Percentiles rank a stretch among this genome's conserved stretches.
Conservation (phyloP, 1,140 invertebrate species). For the Macrosteles quadrilineatus region DNA sequence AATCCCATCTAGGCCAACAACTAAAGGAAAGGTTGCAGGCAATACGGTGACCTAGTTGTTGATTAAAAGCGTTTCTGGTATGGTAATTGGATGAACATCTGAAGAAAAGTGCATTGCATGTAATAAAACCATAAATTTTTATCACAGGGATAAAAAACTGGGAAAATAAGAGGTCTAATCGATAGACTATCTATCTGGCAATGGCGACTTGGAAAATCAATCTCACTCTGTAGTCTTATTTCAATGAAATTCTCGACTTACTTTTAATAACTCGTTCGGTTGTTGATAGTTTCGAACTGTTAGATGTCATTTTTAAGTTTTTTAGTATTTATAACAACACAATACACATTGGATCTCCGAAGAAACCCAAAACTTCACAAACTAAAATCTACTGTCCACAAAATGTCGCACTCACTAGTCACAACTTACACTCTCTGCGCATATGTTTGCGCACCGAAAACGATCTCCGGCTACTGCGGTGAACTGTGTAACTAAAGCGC, state of each 20-base stretch:
- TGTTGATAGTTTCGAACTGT: constrained; percentile 66
- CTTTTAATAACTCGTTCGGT: constrained; percentile 73
- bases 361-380: constrained; percentile 38
- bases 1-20: constrained; percentile 24
- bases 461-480: constrained; percentile 33
- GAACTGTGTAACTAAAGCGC: constrained; percentile 32
- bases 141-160: too few relatives aligned
- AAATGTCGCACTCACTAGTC: constrained; percentile 33
- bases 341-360: constrained; percentile 41
- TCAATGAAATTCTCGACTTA: constrained; percentile 52
- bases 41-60: constrained; percentile 24
- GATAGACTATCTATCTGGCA: constrained; percentile 39
- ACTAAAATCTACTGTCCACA: constrained; percentile 35
- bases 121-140: too few relatives aligned
- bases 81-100: too few relatives aligned
- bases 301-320: constrained; percentile 56
- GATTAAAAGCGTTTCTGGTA: not conserved
- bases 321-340: constrained; percentile 36
- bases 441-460: constrained; percentile 35
- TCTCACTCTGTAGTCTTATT: constrained; percentile 24
- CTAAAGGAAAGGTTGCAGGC: not conserved
- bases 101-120: too few relatives aligned
- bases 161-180: constrained; percentile 30
- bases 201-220: constrained; percentile 42
- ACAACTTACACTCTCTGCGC: constrained; percentile 36